These are phyloP conservation scores for Chelidonichthys spinosus DNA, from an alignment of 2,797 vertebrate species.

Conservation along the genomic window DNA sequence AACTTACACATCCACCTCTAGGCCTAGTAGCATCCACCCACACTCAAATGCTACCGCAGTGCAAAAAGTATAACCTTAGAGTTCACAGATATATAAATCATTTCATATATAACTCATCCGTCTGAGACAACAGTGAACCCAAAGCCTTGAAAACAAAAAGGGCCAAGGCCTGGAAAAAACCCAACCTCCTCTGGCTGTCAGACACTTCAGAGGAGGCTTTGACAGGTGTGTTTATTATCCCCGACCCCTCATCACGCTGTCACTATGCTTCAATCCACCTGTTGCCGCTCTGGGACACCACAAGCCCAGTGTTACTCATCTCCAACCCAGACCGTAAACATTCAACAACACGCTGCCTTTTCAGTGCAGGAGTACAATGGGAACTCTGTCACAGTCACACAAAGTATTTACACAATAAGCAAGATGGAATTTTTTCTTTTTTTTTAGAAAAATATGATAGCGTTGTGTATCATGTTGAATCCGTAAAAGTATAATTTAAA, in stretches of 20 bases:
- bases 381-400: conserved; percentile 4
- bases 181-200: conserved; percentile 53
- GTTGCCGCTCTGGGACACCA: conserved; percentile 67
- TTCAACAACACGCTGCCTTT: conserved; percentile 14
- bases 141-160: conserved; percentile 48
- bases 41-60: conserved; percentile 15
- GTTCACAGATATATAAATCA: conserved; percentile 51
- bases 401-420: neutral
- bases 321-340: conserved; percentile 32
- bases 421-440: neutral
- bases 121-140: conserved; percentile 35
- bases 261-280: conserved; percentile 77
- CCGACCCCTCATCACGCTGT: conserved; percentile 20
- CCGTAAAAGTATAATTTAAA: neutral
- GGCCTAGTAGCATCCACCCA: conserved; percentile 39
- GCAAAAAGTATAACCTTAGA: conserved; percentile 38
- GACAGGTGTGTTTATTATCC: conserved; percentile 66
- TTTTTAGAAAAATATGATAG: neutral
- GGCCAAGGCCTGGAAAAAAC: conserved; percentile 48
- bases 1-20: conserved; percentile 33
- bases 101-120: conserved; percentile 40
- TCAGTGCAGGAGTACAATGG: neutral
- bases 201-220: conserved; percentile 54
- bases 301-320: conserved; percentile 18
- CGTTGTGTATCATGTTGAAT: neutral